Base-by-base conservation (phyloP, 2,113 vertebrate genomes). In the Agapornis roseicollis region DNA sequence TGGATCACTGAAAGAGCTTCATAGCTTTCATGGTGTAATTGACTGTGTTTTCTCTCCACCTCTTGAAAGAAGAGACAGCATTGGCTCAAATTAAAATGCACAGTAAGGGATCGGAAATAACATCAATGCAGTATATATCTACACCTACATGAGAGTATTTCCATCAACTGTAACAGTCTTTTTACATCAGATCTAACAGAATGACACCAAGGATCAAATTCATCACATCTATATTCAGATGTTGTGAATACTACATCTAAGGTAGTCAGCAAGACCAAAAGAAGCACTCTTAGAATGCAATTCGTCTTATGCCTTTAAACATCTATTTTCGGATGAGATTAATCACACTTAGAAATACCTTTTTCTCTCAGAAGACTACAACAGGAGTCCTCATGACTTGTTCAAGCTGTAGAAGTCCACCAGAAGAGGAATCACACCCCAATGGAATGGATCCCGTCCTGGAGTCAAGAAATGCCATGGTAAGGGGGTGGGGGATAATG, bases 31-130 rank as follows among this genome's bases (percentile, higher is more conserved):
- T 76, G 88, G 84, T 89, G 66, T 91, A 93, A 94, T 47, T 74
- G 85, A 90, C 80, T 90, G 44, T 93, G 71, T 94, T 96, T 92
- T 95, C 80, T 89, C 87, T 66, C 79, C 80, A 53, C 41, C 71
- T 95, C 89, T 93, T 95, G 76, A 96, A 96, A 94, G 91, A 85
- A 42, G 35, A 93, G 89, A 65, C 28, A 42, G 49, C 33, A 74
- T 27, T 93, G 88, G 84, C 78, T 94, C 78, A 81, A 82, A 96
- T 93, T 63, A 93, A 93, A 95, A 93, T 49, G 89, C 52, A 86
- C 79, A 61, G 66, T 69, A 55, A 96, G 72, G 64, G 35, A 91
- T 86, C 0, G 0, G 56, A 76, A 93, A 68, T 50, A 15, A 87
- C 84, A 94, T 95, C 92, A 96, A 93, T 90, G 90, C 85, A 61